Base-by-base conservation (phyloP, 2,888 invertebrate species). In the Dendrolimus pini region DNA sequence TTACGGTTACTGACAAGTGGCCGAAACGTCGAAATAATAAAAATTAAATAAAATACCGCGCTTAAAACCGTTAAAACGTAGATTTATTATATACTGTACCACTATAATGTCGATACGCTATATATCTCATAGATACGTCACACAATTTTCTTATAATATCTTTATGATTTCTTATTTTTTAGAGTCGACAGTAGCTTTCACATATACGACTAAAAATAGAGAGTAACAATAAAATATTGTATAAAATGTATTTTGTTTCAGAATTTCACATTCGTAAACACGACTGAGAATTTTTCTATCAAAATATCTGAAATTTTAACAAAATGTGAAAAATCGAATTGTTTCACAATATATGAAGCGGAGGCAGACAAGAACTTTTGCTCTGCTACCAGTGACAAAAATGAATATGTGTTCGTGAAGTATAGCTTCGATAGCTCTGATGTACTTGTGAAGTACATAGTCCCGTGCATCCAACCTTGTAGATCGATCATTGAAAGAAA, bases 401-500 rank as follows among this genome's bases (percentile, higher is more conserved):
- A 47, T 10, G 47, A 47, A 47, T 47, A 47, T 47, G 47, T 47
- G 9, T 47, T 12, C 9, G 47, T 47, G 47, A 9, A 47, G 9
- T 47, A 47, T 12, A 10, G 12, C 47, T 47, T 47, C 47, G 47
- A 47, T 47, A 47, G 47, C 12, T 10, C 47, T 12, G 47, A 47
- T 10, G 47, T 47, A 47, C 47, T 47, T 47, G 47, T 47, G 47
- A 47, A 47, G 12, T 47, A 47, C 12, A 12, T 47, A 10, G 12
- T 47, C 9, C 47, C 47, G 9, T 47, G 47, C 7, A 47, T 10
- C 9, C 47, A 9, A 47, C 12, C 47, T 3, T 47, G 47, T 8
- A 12, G 12, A 47, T 7, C 12, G 7, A 30, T 30, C 8, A 9
- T 80, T 62, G 81, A 83, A 56, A 64, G 60, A 7, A 77, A 85